Conservation (phyloP, 2,113 vertebrate species). For the Plestiodon gilberti region DNA sequence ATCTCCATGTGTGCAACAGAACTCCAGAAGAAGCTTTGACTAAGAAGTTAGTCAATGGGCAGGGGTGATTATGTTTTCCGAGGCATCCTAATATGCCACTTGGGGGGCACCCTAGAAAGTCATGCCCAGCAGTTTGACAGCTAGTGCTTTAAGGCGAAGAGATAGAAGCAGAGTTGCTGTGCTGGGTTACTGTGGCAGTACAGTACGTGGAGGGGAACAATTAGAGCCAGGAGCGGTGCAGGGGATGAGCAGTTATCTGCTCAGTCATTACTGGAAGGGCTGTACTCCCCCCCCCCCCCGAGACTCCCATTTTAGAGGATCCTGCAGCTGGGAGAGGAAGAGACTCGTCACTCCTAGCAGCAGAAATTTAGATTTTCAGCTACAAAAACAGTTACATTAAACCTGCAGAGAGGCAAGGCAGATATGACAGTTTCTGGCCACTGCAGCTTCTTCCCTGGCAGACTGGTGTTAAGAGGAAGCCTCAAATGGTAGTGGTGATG, state of each 20-base stretch:
- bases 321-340: background rate
- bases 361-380: background rate
- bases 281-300: background rate
- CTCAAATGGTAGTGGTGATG: no score
- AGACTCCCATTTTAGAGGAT: background rate
- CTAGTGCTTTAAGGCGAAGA: background rate
- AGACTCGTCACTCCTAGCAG: no score
- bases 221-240: background rate
- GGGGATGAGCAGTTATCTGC: background rate
- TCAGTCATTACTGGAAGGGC: background rate
- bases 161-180: background rate
- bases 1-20: background rate
- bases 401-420: no score
- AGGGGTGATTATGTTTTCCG: background rate
- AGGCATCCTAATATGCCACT: background rate
- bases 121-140: no score
- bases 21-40: no score
- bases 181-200: background rate
- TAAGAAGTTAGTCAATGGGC: background rate
- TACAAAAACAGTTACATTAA: background rate
- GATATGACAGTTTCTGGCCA: background rate
- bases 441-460: background rate
- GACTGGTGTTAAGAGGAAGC: background rate
- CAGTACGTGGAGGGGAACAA: background rate
- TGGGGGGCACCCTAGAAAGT: no score